These are phyloP conservation scores for rat (Rattus norvegicus) DNA, from an alignment of 2,113 vertebrate species.

Conservation along the genomic window DNA sequence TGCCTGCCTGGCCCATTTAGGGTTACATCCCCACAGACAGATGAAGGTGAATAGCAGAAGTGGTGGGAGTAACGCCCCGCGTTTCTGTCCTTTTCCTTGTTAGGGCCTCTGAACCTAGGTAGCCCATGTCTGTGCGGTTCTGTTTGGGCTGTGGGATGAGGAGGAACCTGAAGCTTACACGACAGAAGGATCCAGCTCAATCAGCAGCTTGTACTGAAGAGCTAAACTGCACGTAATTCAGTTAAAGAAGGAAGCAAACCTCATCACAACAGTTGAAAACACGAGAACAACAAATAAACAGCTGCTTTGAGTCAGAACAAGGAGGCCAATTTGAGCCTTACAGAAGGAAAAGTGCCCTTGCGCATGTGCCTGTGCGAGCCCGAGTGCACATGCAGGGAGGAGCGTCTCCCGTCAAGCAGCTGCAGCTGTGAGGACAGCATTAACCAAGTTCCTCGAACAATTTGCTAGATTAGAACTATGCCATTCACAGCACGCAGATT, in stretches of 20 bases:
- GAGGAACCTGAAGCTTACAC: background rate
- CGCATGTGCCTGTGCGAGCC: background rate
- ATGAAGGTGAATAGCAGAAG: fast-evolving
- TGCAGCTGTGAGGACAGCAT: constrained; percentile 80
- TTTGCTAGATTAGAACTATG: constrained; percentile 51
- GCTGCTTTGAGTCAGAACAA: constrained; percentile 80
- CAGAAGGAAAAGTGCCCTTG: constrained; percentile 75
- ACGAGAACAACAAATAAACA: constrained; percentile 84
- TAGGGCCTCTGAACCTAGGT: background rate
- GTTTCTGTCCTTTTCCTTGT: background rate
- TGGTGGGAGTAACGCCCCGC: background rate
- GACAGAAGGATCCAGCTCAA: constrained; percentile 6
- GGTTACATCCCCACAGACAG: background rate
- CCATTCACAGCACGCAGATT: constrained; percentile 15
- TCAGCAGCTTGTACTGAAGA: constrained; percentile 50
- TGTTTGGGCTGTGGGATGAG: background rate
- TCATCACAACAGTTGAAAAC: constrained; percentile 81
- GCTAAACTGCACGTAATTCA: constrained; percentile 77
- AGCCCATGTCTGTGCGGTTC: background rate
- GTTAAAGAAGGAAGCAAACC: constrained; percentile 81
- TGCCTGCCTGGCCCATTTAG: background rate
- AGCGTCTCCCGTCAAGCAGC: background rate
- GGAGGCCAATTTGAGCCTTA: constrained; percentile 77
- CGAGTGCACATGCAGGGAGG: background rate
- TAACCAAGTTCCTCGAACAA: constrained; percentile 64